Base-by-base conservation (phyloP, 1,140 invertebrate genomes). In the Leptinotarsa texana region DNA sequence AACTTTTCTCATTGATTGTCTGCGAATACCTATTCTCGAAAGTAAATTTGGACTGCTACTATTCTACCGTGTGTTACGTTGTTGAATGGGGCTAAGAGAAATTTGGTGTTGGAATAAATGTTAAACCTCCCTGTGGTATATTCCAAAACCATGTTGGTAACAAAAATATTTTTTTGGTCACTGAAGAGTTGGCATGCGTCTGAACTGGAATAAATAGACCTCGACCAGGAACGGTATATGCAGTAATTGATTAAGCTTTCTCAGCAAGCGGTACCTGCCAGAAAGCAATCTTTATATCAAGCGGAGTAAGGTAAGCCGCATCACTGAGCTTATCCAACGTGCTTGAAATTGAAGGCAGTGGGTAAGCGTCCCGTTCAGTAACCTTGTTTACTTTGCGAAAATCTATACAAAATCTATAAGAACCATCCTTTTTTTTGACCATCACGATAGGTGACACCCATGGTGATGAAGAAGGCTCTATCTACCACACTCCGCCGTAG, bases 231-330 rank as follows among this genome's bases (percentile, higher is more conserved):
- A 83, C 69, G 3, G 76, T 74, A 78, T 83, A 84, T 1, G 49
- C 4, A 13, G 49, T 51, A 8, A 51, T 51, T 51, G 49, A 4
- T 57, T 76, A 77, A 33, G 78, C 82, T 0, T 22, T 57, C 11
- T 79, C 72, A 0, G 75, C 77, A 18, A 87, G 3, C 1, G 80
- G 79, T 0, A 86, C 80, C 62, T 87, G 83, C 75, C 78, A 82
- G 74, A 77, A 85, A 3, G 78, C 80, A 21, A 73, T 75, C 27
- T 75, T 78, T 15, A 85, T 63, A 78, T 85, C 84, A 11, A 84
- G 66, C 1, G 78, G 77, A 0, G 76, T 75, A 3, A 84, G 65
- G 74, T 78, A 85, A 61, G 68, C 79, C 17, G 83, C 80, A 69
- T 83, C 33, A 69, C 63, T 66, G 13, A 84, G 74, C 42, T 70